Conservation (phyloP, 2,113 vertebrate species). For the Odobenus rosmarus region DNA sequence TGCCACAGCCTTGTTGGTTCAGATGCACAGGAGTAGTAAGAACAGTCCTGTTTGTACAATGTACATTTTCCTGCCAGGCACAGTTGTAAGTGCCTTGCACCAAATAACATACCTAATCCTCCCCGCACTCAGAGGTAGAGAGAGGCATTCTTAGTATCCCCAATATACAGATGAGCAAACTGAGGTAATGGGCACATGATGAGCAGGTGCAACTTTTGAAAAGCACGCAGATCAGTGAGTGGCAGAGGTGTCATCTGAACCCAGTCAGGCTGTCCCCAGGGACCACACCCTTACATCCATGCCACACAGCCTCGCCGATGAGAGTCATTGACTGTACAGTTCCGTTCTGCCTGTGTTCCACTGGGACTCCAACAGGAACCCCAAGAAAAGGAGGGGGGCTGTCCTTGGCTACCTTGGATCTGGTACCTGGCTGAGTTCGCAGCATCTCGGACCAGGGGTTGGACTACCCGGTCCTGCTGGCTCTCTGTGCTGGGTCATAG, state of each 20-base stretch:
- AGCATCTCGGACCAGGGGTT: not conserved
- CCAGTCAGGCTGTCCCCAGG: not conserved
- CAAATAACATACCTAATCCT: not conserved
- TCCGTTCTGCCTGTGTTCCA: not conserved
- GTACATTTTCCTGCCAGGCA: not conserved
- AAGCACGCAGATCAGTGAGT: not conserved
- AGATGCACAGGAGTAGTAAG: not conserved
- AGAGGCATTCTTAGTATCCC: not conserved
- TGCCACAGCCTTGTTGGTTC: not conserved
- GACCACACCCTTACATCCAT: not conserved
- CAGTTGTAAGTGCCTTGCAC: not conserved
- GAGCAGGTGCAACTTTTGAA: not conserved
- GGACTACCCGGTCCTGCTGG: not conserved
- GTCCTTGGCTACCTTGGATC: not conserved
- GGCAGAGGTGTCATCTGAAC: not conserved
- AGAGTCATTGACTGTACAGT: not conserved
- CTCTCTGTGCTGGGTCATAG: not conserved
- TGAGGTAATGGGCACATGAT: not conserved
- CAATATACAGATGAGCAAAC: not conserved
- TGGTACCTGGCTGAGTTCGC: not conserved
- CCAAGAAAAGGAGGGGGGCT: not conserved
- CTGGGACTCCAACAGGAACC: no score
- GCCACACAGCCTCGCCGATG: fast-evolving
- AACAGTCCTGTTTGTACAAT: not conserved
- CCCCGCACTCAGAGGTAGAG: not conserved